Evolutionary conservation across 2,113 vertebrate genomes (phyloP).

Genomic region (Paradisaea rubra): DNA sequence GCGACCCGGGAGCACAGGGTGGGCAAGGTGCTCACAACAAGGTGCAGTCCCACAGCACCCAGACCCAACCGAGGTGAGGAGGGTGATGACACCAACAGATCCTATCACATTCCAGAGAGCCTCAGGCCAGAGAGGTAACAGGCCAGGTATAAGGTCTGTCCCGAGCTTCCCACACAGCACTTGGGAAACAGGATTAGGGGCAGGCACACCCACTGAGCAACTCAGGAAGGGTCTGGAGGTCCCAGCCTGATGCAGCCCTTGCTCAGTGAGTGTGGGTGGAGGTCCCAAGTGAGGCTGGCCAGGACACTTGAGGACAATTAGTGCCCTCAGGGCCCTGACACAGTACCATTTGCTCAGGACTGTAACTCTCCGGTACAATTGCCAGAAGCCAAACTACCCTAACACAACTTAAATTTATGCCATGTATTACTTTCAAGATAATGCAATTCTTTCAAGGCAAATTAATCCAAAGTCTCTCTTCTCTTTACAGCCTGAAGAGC

Average conservation of each 20-base stretch:
- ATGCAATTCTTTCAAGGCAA: neutral
- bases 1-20: rapidly evolving
- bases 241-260: neutral
- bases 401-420: neutral
- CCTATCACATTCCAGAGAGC: neutral
- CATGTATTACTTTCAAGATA: neutral
- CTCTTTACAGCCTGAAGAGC: neutral
- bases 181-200: neutral
- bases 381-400: neutral
- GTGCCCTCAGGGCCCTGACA: neutral
- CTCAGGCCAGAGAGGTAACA: neutral
- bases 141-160: neutral
- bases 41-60: neutral
- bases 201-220: neutral
- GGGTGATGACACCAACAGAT: neutral
- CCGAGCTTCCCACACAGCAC: neutral
- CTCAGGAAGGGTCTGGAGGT: neutral
- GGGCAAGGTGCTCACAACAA: rapidly evolving
- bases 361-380: neutral
- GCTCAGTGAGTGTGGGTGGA: neutral
- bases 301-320: neutral
- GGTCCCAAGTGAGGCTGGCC: neutral
- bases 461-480: neutral
- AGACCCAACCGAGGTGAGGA: neutral
- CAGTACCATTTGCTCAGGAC: too few relatives aligned